Percentiles rank a stretch among this genome's conserved stretches.
These are phyloP conservation scores for Lepidocyrtoides sp. DNA, from an alignment of 2,888 invertebrate genomes.

Conservation along the genomic window DNA sequence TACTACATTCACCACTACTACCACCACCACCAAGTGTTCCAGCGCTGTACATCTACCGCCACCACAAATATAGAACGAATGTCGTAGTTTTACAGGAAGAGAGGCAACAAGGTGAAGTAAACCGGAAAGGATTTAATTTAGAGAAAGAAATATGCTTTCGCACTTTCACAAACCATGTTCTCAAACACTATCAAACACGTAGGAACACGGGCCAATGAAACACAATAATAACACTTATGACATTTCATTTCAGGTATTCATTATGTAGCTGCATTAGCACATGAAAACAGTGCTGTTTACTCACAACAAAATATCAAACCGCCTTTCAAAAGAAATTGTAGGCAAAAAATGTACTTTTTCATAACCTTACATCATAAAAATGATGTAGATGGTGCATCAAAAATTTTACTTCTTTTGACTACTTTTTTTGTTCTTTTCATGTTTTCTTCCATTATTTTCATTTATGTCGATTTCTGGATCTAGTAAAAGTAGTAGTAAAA, in stretches of 20 bases:
- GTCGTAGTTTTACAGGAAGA: slow-evolving; percentile 25
- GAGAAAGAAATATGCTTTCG: slow-evolving; percentile 80
- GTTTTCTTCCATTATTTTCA: neutral
- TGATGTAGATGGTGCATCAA: too few species aligned
- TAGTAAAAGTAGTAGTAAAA: neutral
- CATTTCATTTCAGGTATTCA: neutral
- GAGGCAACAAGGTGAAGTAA: slow-evolving; percentile 82
- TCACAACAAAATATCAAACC: slow-evolving; percentile 21
- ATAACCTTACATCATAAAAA: neutral
- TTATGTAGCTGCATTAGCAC: neutral
- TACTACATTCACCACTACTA: neutral
- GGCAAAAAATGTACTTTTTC: neutral
- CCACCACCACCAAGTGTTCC: neutral
- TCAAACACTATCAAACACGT: neutral
- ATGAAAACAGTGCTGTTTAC: slow-evolving; percentile 4
- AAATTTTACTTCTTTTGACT: too few species aligned
- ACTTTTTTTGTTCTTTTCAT: neutral
- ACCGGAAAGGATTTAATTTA: slow-evolving; percentile 82
- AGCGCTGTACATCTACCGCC: neutral
- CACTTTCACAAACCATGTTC: slow-evolving; percentile 77
- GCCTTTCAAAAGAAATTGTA: too few species aligned
- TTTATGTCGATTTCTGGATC: neutral
- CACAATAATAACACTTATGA: slow-evolving; percentile 54
- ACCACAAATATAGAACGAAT: slow-evolving; percentile 15
- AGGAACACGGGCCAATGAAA: slow-evolving; percentile 54